Conservation (phyloP, 2,797 vertebrate species). For the Prunella strophiata region DNA sequence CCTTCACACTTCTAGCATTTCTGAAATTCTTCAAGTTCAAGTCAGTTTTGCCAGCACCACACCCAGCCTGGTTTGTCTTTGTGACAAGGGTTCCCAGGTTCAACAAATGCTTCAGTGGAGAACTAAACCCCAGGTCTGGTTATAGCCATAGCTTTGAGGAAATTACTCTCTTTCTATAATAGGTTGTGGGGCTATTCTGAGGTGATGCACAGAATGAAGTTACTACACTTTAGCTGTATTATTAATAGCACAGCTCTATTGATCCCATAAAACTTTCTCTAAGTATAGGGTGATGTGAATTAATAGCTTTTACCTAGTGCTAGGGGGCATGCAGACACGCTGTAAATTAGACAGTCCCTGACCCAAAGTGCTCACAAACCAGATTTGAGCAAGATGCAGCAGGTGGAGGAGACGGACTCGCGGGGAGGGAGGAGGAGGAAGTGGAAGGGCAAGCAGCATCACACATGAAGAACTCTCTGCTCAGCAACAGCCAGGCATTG, state of each 20-base stretch:
- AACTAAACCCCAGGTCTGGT: neutral
- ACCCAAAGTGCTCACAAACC: conserved; percentile 57
- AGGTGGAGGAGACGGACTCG: conserved; percentile 60
- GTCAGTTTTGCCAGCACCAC: neutral
- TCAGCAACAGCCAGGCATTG: conserved; percentile 40
- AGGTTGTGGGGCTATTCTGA: neutral
- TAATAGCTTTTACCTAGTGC: conserved; percentile 48
- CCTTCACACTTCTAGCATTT: neutral
- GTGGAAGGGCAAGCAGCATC: neutral
- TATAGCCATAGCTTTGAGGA: neutral
- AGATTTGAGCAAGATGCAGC: conserved; percentile 65
- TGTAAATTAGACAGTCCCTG: conserved; percentile 61
- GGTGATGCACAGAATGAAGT: neutral
- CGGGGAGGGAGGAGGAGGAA: conserved; percentile 64
- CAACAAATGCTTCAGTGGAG: neutral
- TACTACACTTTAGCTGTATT: neutral
- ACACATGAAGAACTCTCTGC: conserved; percentile 45
- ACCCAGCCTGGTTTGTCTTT: neutral
- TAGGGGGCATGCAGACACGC: conserved; percentile 45
- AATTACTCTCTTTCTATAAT: neutral
- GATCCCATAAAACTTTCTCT: conserved; percentile 51
- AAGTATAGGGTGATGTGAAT: conserved; percentile 45
- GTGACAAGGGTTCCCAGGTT: neutral
- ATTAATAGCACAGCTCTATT: conserved; percentile 33
- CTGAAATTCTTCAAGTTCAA: neutral